phyloP scores from a whole-genome alignment of 2,113 vertebrate genomes.

The Rhinoptilus africanus region DNA sequence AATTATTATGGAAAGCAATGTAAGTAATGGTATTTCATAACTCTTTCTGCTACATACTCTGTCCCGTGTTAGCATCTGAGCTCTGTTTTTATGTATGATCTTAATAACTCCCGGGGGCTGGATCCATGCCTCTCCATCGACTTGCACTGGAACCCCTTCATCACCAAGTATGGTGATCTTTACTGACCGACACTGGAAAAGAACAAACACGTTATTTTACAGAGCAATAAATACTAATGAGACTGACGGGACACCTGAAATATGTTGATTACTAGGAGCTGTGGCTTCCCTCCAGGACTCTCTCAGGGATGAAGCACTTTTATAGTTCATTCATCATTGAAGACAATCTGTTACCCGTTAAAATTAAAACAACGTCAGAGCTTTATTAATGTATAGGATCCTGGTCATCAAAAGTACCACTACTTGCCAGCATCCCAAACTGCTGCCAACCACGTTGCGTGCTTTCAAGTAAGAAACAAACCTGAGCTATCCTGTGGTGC shows the following conservation, averaged over 20 bases:
- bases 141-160: constrained; percentile 94
- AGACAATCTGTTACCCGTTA: background rate
- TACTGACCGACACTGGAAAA: constrained; percentile 89
- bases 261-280: background rate
- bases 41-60: constrained; percentile 77
- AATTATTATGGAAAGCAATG: background rate
- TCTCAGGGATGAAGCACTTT: background rate
- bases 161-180: constrained; percentile 98
- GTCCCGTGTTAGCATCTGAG: constrained; percentile 97
- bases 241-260: background rate
- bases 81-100: constrained; percentile 96
- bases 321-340: background rate
- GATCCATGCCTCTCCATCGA: constrained; percentile 97
- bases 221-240: background rate
- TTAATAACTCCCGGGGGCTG: constrained; percentile 96
- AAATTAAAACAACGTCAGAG: background rate
- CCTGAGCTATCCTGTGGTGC: constrained; percentile 97
- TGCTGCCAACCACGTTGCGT: background rate
- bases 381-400: background rate
- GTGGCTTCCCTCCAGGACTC: background rate
- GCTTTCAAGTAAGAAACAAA: constrained; percentile 43
- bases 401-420: background rate
- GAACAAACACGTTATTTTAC: constrained; percentile 30
- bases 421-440: background rate
- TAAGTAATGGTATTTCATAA: background rate